Percentiles rank a stretch among this genome's conserved stretches.
Evolutionary conservation across 2,113 vertebrate genomes (phyloP).

Genomic region (Sylvilagus bachmani): DNA sequence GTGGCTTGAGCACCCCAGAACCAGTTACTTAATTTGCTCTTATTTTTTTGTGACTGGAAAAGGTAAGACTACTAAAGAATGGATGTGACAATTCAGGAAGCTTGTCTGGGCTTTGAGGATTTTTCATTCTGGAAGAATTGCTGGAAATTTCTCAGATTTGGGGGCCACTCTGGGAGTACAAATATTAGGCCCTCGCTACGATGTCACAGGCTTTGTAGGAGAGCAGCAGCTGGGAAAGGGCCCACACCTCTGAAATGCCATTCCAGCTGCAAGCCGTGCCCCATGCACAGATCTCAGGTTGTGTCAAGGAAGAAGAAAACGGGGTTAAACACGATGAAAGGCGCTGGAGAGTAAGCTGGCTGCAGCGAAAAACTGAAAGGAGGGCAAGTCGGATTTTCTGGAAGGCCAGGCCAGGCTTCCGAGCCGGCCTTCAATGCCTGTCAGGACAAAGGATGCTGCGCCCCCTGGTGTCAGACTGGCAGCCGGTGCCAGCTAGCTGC

Average conservation of each 20-base stretch:
- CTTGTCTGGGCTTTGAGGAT: neutral
- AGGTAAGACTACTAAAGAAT: neutral
- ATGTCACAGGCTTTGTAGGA: neutral
- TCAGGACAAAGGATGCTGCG: constrained; percentile 82
- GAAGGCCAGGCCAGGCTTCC: constrained; percentile 65
- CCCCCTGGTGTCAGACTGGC: constrained; percentile 77
- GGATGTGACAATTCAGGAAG: neutral
- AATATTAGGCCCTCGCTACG: neutral
- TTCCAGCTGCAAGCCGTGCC: neutral
- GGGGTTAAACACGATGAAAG: neutral
- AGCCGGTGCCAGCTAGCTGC: constrained; percentile 5
- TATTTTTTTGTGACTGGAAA: neutral
- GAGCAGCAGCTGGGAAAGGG: neutral
- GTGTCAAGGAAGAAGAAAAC: neutral
- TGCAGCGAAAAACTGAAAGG: constrained; percentile 56
- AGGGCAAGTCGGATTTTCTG: constrained; percentile 46
- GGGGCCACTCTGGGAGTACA: neutral
- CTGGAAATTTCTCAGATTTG: neutral
- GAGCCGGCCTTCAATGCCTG: neutral
- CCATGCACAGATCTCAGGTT: neutral
- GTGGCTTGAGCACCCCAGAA: neutral
- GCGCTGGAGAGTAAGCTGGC: neutral
- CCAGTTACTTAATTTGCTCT: neutral
- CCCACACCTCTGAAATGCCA: neutral
- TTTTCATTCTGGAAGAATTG: constrained; percentile 47